Base-by-base conservation (phyloP, 92 coral and sea anemone species). In the Paragorgia papillata region DNA sequence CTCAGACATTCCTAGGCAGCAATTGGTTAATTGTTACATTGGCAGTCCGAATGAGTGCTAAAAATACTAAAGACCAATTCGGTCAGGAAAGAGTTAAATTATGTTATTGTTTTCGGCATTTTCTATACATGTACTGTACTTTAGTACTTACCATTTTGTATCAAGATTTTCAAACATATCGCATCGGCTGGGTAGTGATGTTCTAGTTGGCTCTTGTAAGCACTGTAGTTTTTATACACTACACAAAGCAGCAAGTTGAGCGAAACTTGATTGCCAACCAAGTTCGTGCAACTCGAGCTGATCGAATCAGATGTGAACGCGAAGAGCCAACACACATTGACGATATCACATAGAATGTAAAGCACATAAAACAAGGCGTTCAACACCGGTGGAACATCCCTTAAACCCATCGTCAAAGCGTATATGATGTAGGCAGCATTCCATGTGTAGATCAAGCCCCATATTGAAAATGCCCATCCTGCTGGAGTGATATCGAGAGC, bases 401-500 rank as follows among this genome's bases (percentile, higher is more conserved):
- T 75, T 66, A 91, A 90, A 30, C 87, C 85, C 17, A 88, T 79
- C 39, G 85, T 87, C 60, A 89, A 44, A 43, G 92, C 81, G 86
- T 92, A 85, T 14, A 90, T 41, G 43, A 92, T 65, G 90, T 89
- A 89, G 4, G 82, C 74, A 0, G 57, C 67, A 50, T 92, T 91
- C 92, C 90, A 88, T 18, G 76, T 57, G 86, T 90, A 92, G 82
- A 92, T 92, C 25, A 90, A 63, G 15, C 89, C 92, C 97, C 97
- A 92, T 21, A 92, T 83, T 7, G 92, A 83, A 76, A 92, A 92
- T 7, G 97, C 92, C 97, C 97, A 92, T 26, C 91, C 91, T 3
- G 97, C 89, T 21, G 97, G 97, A 5, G 97, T 92, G 21, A 92
- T 70, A 9, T 70, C 77, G 25, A 70, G 77, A 49, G 50, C 25